Conservation (phyloP, 30 jellyfish, hydroid and myxozoan species). For the Sanderia malayensis region DNA sequence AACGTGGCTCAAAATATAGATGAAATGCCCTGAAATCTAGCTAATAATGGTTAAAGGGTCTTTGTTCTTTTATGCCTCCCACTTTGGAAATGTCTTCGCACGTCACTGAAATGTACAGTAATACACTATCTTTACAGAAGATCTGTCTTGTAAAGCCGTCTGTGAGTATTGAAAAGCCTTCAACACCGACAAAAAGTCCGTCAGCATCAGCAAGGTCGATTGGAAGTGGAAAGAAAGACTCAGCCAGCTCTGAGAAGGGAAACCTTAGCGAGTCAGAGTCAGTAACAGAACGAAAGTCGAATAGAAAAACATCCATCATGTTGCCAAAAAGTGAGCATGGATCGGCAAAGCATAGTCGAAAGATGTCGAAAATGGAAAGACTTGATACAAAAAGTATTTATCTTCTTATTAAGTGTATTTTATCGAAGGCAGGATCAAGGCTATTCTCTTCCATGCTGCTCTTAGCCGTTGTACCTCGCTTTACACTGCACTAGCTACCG, state of each 20-base stretch:
- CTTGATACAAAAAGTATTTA: constrained; percentile 1
- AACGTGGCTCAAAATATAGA: too few relatives aligned
- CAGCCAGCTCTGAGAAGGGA: constrained; percentile 33
- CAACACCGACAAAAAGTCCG: constrained; percentile 19
- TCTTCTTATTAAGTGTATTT: background rate
- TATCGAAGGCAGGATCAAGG: too few relatives aligned
- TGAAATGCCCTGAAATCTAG: too few relatives aligned
- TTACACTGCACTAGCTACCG: too few relatives aligned
- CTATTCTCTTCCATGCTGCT: too few relatives aligned
- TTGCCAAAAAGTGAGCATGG: constrained; percentile 25
- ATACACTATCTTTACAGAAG: constrained; percentile 8
- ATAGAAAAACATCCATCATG: constrained; percentile 34
- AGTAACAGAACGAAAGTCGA: constrained; percentile 10
- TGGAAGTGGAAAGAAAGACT: constrained; percentile 20
- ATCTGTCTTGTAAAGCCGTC: background rate
- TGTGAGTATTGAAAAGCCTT: constrained; percentile 18
- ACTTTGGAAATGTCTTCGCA: too few relatives aligned
- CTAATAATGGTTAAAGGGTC: too few relatives aligned
- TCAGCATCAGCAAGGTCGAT: background rate
- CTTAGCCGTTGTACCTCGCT: too few relatives aligned
- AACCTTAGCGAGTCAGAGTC: constrained; percentile 10
- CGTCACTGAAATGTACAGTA: too few relatives aligned
- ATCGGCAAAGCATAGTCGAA: constrained; percentile 47
- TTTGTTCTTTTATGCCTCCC: too few relatives aligned
- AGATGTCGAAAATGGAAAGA: constrained; percentile 19